These are phyloP conservation scores for Phycodurus eques DNA, from an alignment of 2,113 vertebrate genomes.

Conservation along the genomic window DNA sequence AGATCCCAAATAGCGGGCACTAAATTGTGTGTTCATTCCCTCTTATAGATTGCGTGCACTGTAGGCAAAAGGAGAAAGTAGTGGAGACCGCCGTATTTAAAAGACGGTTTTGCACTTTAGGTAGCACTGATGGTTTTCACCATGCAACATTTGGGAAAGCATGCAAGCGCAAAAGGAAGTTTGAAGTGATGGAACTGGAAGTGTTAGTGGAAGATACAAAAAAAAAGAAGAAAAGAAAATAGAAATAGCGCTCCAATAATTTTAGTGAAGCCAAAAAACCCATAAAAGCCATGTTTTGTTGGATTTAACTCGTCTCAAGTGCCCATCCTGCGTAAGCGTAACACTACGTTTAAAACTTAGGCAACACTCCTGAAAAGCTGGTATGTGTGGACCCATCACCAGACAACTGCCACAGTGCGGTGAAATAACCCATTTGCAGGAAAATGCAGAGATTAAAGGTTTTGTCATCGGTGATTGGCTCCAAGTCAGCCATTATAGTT, in stretches of 20 bases:
- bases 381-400: too few relatives aligned
- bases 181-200: background rate
- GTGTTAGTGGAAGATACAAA: background rate
- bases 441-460: too few relatives aligned
- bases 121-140: conserved; percentile 7
- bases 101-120: background rate
- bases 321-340: background rate
- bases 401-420: too few relatives aligned
- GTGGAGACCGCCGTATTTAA: too few relatives aligned
- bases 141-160: conserved; percentile 12
- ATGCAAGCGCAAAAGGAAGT: conserved; percentile 41
- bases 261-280: background rate
- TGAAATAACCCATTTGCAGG: too few relatives aligned
- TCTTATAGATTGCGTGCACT: too few relatives aligned
- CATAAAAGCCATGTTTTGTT: background rate
- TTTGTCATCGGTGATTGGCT: too few relatives aligned
- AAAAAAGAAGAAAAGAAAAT: too few relatives aligned
- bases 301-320: background rate
- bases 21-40: background rate
- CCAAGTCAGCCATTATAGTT: background rate
- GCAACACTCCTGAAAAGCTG: background rate
- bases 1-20: background rate
- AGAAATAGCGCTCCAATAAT: background rate
- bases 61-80: too few relatives aligned
- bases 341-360: background rate